A percentile compares a stretch with the other conserved stretches of the same genome.
Conservation (phyloP, 2,113 vertebrate species). For the Fulmarus glacialis region DNA sequence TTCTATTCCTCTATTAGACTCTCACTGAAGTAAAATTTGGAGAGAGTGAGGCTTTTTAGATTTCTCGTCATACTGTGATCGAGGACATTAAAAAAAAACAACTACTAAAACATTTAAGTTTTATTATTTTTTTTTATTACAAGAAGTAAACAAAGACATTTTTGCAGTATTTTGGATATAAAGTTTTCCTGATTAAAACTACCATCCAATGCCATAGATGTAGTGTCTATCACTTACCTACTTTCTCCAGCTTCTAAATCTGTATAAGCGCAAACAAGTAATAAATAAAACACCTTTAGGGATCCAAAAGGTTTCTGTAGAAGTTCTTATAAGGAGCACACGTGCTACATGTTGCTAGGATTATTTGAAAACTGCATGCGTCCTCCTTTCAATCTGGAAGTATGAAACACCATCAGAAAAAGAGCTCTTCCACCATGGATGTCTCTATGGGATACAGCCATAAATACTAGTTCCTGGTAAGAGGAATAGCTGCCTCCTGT, state of each 20-base stretch:
- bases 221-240: neutral
- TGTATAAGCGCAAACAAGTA: accelerated
- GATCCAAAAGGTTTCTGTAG: neutral
- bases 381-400: neutral
- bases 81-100: neutral
- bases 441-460: neutral
- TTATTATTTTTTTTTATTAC: neutral
- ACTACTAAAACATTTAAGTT: neutral
- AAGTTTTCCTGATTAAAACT: neutral
- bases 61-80: neutral
- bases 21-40: neutral
- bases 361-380: neutral
- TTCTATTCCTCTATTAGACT: neutral
- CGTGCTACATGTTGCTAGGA: neutral
- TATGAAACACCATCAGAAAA: neutral
- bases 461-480: neutral
- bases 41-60: neutral
- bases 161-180: neutral
- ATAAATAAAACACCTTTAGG: neutral
- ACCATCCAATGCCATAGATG: neutral
- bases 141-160: neutral
- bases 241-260: neutral
- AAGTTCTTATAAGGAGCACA: neutral
- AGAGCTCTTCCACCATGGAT: neutral
- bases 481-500: neutral